A percentile compares a stretch with the other conserved stretches of the same genome.
Evolutionary conservation across 2,113 vertebrate genomes (phyloP).

Genomic region (Scomber scombrus): DNA sequence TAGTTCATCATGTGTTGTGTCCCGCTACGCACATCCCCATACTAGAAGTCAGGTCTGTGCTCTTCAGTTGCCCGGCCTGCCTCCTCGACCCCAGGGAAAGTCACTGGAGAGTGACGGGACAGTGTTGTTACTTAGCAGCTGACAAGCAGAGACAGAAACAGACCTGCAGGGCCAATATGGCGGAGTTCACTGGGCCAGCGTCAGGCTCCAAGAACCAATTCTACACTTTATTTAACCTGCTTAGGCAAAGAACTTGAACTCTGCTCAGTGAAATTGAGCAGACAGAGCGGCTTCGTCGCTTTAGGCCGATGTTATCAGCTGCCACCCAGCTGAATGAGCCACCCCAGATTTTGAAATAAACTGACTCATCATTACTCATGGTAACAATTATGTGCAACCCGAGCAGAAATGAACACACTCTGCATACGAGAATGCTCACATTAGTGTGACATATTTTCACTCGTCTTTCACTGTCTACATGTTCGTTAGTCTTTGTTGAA

Average conservation of each 20-base stretch:
- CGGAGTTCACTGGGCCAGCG: slow-evolving; percentile 54
- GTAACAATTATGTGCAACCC: slow-evolving; percentile 71
- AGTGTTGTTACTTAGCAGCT: slow-evolving; percentile 46
- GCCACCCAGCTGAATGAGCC: slow-evolving; percentile 46
- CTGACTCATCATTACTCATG: slow-evolving; percentile 55
- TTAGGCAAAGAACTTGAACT: slow-evolving; percentile 48
- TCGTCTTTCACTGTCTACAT: slow-evolving; percentile 46
- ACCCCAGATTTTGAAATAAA: slow-evolving; percentile 35
- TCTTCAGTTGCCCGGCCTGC: not conserved
- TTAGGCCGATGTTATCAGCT: slow-evolving; percentile 44
- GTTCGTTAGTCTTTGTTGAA: slow-evolving; percentile 38
- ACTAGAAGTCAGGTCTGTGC: slow-evolving; percentile 6
- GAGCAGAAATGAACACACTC: slow-evolving; percentile 57
- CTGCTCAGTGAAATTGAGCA: slow-evolving; percentile 62
- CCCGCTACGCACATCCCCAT: not conserved
- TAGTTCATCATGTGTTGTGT: not conserved
- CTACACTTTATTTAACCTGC: slow-evolving; percentile 64
- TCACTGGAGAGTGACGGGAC: slow-evolving; percentile 29
- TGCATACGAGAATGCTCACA: slow-evolving; percentile 53
- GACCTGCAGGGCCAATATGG: slow-evolving; percentile 23
- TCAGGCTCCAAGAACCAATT: slow-evolving; percentile 59
- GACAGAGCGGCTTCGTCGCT: slow-evolving; percentile 41
- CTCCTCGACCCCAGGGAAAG: slow-evolving; percentile 32
- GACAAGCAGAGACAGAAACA: slow-evolving; percentile 46
- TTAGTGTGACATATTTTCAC: slow-evolving; percentile 64